Evolutionary conservation across 2,797 vertebrate genomes (phyloP).

Genomic region (Fistularia tabacaria): DNA sequence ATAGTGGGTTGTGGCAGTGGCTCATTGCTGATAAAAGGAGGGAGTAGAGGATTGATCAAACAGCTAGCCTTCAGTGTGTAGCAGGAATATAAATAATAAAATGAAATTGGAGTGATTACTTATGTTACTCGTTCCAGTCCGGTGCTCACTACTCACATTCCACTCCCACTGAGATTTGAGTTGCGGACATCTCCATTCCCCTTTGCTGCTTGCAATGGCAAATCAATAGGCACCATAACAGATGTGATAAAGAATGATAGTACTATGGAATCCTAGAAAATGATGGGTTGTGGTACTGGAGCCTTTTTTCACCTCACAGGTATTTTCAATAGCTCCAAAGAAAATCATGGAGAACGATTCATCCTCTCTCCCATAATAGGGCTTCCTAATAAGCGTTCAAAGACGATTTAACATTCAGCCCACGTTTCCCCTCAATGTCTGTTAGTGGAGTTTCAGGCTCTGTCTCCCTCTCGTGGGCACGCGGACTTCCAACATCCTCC

Average conservation of each 20-base stretch:
- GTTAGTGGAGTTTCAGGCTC: slow-evolving; percentile 35
- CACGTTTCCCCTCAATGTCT: slow-evolving; percentile 4
- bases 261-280: slow-evolving; percentile 23
- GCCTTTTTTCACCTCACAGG: not conserved
- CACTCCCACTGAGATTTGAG: slow-evolving; percentile 31
- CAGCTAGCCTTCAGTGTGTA: slow-evolving; percentile 24
- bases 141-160: slow-evolving; percentile 19
- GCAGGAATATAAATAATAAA: slow-evolving; percentile 56
- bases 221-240: slow-evolving; percentile 52
- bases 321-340: not conserved
- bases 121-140: slow-evolving; percentile 26
- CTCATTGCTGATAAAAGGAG: slow-evolving; percentile 56
- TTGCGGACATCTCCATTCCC: slow-evolving; percentile 43
- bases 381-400: slow-evolving; percentile 3
- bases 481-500: slow-evolving; percentile 13
- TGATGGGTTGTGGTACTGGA: not conserved
- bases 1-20: slow-evolving; percentile 43
- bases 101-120: slow-evolving; percentile 52
- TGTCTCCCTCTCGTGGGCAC: slow-evolving; percentile 65
- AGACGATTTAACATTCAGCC: slow-evolving; percentile 14
- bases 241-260: slow-evolving; percentile 27
- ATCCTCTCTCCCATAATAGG: slow-evolving; percentile 6
- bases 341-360: not conserved
- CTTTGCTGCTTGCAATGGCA: slow-evolving; percentile 31
- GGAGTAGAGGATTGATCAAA: slow-evolving; percentile 54